Conservation (phyloP, 2,888 invertebrate genomes). For the Venusia cambrica region DNA sequence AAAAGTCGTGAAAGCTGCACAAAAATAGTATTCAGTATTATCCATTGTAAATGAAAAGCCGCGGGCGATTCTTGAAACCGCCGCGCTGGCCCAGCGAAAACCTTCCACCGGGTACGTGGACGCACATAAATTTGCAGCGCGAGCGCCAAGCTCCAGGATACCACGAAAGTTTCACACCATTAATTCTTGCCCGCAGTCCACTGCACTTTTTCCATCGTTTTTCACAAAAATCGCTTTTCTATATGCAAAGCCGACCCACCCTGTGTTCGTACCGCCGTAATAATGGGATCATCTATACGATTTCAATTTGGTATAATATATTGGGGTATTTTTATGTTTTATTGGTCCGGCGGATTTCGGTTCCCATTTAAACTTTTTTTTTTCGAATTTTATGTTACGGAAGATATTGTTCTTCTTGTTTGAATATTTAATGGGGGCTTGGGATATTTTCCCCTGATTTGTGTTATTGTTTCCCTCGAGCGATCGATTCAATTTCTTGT, state of each 20-base stretch:
- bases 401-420: conserved; percentile 61
- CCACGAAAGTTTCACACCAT: conserved; percentile 71
- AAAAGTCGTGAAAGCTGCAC: too few relatives aligned
- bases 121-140: conserved; percentile 61
- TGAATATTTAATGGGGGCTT: conserved; percentile 34
- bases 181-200: conserved; percentile 70
- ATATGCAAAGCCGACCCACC: conserved; percentile 58
- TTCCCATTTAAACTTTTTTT: conserved; percentile 71
- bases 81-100: conserved; percentile 28
- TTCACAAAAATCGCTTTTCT: conserved; percentile 53
- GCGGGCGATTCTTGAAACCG: conserved; percentile 20
- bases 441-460: conserved; percentile 35
- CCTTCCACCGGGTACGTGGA: conserved; percentile 39
- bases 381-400: conserved; percentile 75
- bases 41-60: conserved; percentile 17
- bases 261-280: conserved; percentile 53
- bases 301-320: conserved; percentile 66
- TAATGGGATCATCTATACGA: conserved; percentile 68
- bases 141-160: conserved; percentile 31
- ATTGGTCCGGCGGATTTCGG: conserved; percentile 66
- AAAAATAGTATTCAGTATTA: conserved; percentile 25
- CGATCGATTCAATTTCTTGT: conserved; percentile 16
- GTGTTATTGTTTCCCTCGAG: conserved; percentile 37
- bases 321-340: conserved; percentile 71
- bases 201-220: conserved; percentile 61